Evolutionary conservation across 2,797 vertebrate species (phyloP).

Genomic region (Alouatta caraya): DNA sequence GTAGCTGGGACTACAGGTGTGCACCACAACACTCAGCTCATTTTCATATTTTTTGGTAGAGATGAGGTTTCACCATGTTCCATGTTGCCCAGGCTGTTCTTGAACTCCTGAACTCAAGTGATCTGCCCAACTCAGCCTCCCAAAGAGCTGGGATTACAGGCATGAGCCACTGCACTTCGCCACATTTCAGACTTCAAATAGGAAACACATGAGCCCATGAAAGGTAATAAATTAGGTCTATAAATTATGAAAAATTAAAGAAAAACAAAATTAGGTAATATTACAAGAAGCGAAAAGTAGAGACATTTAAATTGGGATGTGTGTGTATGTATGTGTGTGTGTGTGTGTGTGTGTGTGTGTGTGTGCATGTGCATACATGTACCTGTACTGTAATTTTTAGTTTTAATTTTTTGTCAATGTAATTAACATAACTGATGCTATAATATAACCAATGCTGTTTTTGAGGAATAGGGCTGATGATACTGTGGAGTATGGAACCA

Average conservation of each 20-base stretch:
- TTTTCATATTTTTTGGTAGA: neutral
- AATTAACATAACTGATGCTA: neutral
- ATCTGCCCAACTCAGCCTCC: neutral
- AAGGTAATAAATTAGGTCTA: neutral
- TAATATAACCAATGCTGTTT: neutral
- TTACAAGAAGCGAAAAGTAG: neutral
- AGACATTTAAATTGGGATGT: neutral
- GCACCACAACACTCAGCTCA: no score
- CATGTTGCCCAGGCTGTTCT: neutral
- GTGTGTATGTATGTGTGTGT: no score
- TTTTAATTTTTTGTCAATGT: neutral
- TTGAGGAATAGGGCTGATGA: neutral
- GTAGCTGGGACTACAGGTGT: neutral
- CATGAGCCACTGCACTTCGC: neutral
- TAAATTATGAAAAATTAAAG: neutral
- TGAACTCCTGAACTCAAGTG: neutral
- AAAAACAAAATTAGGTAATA: neutral
- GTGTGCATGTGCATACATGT: no score
- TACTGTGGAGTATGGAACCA: neutral
- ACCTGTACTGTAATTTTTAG: no score
- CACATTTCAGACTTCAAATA: neutral
- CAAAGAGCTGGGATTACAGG: neutral
- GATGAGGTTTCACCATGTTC: neutral
- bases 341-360: no score
- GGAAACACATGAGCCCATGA: neutral